Percentiles rank a stretch among this genome's conserved stretches.
Evolutionary conservation across 2,888 invertebrate genomes (phyloP).

Genomic region (Smittia aterrima): DNA sequence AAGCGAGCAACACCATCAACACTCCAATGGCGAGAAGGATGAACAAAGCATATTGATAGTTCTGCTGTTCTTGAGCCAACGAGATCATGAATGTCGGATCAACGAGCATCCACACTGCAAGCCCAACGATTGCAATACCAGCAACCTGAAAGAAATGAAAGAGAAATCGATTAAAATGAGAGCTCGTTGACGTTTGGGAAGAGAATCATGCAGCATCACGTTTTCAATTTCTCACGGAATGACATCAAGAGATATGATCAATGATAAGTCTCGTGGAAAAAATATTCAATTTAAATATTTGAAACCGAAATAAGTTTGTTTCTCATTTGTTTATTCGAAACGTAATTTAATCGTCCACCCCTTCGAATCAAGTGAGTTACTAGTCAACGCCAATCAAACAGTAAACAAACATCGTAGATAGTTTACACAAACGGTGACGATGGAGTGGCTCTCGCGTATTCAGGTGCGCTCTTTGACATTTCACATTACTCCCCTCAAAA

Average conservation of each 20-base stretch:
- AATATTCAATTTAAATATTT: not conserved
- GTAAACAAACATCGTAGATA: not conserved
- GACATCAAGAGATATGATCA: not conserved
- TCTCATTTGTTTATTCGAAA: too few relatives aligned
- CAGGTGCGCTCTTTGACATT: not conserved
- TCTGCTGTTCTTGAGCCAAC: constrained; percentile 62
- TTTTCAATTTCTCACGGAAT: constrained; percentile 4
- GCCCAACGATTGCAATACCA: constrained; percentile 66
- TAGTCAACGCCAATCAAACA: not conserved
- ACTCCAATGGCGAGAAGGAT: constrained; percentile 70
- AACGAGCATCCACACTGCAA: constrained; percentile 74
- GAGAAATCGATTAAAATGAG: not conserved
- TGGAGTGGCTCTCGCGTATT: not conserved
- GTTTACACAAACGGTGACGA: not conserved
- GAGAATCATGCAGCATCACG: not conserved
- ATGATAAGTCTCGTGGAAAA: not conserved
- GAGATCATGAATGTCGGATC: constrained; percentile 72
- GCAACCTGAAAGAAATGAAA: constrained; percentile 61
- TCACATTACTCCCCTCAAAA: not conserved
- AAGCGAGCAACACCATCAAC: constrained; percentile 71
- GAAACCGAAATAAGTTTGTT: too few relatives aligned
- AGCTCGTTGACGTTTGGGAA: not conserved
- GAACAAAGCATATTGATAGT: constrained; percentile 68
- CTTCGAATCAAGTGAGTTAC: too few relatives aligned
- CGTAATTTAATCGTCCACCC: too few relatives aligned